Percentiles rank a stretch among this genome's conserved stretches.
Conservation (phyloP, 2,888 invertebrate species). For the Plebejus melissa region DNA sequence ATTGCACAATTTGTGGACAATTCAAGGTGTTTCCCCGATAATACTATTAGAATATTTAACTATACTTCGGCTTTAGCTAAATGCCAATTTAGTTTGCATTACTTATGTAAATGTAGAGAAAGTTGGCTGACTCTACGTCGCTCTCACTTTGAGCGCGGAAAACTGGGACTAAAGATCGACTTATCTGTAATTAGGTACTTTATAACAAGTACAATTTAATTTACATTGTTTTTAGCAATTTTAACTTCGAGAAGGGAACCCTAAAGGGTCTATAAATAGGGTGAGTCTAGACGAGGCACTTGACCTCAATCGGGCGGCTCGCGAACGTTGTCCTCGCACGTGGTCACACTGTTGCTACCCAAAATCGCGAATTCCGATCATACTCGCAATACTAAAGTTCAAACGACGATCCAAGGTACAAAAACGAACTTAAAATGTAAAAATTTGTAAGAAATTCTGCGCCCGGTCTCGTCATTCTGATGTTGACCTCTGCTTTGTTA, state of each 20-base stretch:
- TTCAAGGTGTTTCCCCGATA: slow-evolving; percentile 13
- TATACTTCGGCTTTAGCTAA: not conserved
- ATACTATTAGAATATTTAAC: not conserved
- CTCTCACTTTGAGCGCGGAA: not conserved
- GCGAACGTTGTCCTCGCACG: slow-evolving; percentile 63
- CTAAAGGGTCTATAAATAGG: slow-evolving; percentile 21
- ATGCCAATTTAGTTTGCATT: not conserved
- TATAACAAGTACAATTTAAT: not conserved
- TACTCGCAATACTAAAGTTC: not conserved
- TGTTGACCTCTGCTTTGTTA: not conserved
- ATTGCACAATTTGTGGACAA: slow-evolving; percentile 35
- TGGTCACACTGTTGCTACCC: slow-evolving; percentile 55
- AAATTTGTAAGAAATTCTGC: not conserved
- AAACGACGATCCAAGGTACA: not conserved
- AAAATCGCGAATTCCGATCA: not conserved
- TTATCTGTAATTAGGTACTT: not conserved
- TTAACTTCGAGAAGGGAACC: not conserved
- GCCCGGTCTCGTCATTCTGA: not conserved
- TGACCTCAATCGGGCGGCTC: slow-evolving; percentile 63
- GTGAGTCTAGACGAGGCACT: slow-evolving; percentile 51
- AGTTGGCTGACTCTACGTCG: not conserved
- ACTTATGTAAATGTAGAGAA: slow-evolving; percentile 20
- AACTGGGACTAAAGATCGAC: not conserved
- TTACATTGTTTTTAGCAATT: not conserved
- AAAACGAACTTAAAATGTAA: not conserved